Percentiles rank a stretch among this genome's conserved stretches.
Evolutionary conservation across 1,140 invertebrate species (phyloP).

Genomic region (Choristoneura fumiferana): DNA sequence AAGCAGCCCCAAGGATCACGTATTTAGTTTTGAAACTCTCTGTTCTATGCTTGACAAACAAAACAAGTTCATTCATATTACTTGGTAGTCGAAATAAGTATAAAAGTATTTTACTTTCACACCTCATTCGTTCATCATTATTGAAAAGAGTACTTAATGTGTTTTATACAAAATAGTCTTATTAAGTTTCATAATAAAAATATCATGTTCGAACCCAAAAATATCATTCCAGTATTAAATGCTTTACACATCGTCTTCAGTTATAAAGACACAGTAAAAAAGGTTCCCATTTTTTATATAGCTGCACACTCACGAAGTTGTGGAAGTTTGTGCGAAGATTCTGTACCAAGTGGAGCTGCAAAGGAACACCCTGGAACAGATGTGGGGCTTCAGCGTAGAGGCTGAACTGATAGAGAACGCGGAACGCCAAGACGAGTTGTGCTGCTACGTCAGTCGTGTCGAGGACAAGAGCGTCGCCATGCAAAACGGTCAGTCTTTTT

Average conservation of each 20-base stretch:
- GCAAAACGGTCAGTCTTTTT: conserved; percentile 88
- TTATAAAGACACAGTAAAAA: too few species aligned
- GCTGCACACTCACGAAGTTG: conserved; percentile 96
- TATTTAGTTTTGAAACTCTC: neutral
- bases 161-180: too few species aligned
- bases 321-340: conserved; percentile 97
- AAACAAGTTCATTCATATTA: neutral
- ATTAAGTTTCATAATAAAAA: too few species aligned
- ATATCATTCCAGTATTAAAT: too few species aligned
- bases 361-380: conserved; percentile 92
- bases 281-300: conserved; percentile 61
- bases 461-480: conserved; percentile 96
- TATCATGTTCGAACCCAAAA: too few species aligned
- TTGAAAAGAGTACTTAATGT: too few species aligned
- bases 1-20: neutral
- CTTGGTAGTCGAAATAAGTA: neutral
- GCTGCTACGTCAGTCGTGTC: conserved; percentile 97
- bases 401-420: conserved; percentile 97
- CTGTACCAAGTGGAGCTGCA: conserved; percentile 97
- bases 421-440: conserved; percentile 96
- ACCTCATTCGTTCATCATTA: too few species aligned
- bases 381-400: conserved; percentile 99
- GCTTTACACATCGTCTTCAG: too few species aligned
- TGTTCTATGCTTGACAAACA: too few species aligned
- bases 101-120: too few species aligned